Conservation (phyloP, 2,888 invertebrate genomes). For the Syrphus vitripennis region DNA sequence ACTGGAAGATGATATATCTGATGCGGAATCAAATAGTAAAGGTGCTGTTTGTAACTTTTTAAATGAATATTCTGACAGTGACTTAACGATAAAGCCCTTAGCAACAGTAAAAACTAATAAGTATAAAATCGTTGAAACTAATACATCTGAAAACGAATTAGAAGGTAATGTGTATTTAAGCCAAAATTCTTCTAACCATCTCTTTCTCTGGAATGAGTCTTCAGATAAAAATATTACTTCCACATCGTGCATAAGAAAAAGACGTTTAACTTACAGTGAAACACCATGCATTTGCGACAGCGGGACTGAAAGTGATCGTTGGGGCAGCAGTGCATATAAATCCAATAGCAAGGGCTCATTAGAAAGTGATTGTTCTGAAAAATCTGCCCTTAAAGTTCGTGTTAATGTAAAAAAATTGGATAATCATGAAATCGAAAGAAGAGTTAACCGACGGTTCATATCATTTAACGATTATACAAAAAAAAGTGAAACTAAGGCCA, state of each 20-base stretch:
- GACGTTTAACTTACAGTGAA: neutral
- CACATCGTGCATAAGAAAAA: neutral
- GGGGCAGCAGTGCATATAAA: constrained; percentile 19
- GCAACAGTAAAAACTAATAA: neutral
- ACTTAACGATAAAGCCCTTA: neutral
- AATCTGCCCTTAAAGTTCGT: neutral
- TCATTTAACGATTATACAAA: neutral
- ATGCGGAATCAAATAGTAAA: neutral
- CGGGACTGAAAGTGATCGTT: constrained; percentile 37
- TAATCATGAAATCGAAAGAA: neutral
- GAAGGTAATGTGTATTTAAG: neutral
- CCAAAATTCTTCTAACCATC: neutral
- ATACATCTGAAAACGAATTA: neutral
- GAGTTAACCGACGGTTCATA: neutral
- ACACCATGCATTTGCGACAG: constrained; percentile 40
- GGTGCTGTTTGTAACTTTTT: neutral
- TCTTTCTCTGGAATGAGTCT: neutral
- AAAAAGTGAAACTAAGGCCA: neutral
- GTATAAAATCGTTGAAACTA: neutral
- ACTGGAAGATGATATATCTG: neutral
- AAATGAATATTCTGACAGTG: neutral
- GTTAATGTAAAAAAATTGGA: neutral
- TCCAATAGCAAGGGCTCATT: neutral
- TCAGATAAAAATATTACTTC: neutral
- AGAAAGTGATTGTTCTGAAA: neutral